A percentile compares a stretch with the other conserved stretches of the same genome.
Conservation (phyloP, 2,888 invertebrate genomes). For the Tethea ocularis region DNA sequence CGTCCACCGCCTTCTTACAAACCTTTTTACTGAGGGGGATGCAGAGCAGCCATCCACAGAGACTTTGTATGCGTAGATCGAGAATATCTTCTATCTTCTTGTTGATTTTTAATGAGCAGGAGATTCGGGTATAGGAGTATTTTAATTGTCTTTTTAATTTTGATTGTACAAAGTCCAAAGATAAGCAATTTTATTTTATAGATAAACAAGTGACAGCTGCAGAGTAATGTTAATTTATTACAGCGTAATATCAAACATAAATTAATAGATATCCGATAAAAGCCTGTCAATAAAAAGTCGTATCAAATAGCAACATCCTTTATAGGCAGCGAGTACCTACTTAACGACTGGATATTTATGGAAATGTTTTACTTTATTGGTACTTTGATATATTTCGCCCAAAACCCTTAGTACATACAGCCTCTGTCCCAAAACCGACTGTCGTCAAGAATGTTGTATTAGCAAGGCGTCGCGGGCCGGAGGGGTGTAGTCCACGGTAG, state of each 20-base stretch:
- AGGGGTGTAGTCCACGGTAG: slow-evolving; percentile 39
- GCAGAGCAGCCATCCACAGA: slow-evolving; percentile 72
- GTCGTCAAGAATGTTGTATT: slow-evolving; percentile 82
- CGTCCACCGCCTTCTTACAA: slow-evolving; percentile 83
- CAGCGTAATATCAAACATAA: no score
- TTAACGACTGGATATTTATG: background rate
- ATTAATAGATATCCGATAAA: no score
- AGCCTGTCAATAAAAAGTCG: no score
- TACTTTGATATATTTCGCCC: slow-evolving; percentile 19
- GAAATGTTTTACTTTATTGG: slow-evolving; percentile 24
- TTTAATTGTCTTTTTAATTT: background rate
- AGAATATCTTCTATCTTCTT: slow-evolving; percentile 28
- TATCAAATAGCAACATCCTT: no score
- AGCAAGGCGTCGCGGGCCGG: slow-evolving; percentile 48
- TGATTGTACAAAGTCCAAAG: background rate
- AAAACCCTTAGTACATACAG: slow-evolving; percentile 37
- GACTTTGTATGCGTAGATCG: slow-evolving; percentile 52
- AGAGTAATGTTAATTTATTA: background rate
- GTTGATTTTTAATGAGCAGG: slow-evolving; percentile 42
- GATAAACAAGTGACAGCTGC: background rate
- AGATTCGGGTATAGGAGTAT: background rate
- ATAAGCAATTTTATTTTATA: background rate
- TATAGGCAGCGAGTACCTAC: background rate
- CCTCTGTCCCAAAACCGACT: slow-evolving; percentile 61
- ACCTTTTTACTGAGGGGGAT: slow-evolving; percentile 80